Percentiles rank a stretch among this genome's conserved stretches.
Conservation (phyloP, 2,797 vertebrate genomes). For the Fundulus diaphanus region DNA sequence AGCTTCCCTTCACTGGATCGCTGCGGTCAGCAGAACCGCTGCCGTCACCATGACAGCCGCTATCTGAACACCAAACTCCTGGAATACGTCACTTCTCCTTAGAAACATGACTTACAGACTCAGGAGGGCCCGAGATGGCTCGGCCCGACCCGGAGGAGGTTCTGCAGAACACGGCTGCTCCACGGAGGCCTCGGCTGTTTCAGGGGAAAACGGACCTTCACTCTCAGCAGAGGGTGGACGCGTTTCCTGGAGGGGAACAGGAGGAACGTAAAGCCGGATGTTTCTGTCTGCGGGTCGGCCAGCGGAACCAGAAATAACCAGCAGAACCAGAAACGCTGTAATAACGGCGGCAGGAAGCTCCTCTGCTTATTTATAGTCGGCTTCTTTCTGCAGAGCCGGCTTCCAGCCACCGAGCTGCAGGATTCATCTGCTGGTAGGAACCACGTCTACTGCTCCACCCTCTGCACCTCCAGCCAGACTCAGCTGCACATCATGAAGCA, state of each 20-base stretch:
- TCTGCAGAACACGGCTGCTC: no score
- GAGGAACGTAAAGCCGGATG: slow-evolving; percentile 36
- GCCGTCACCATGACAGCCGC: background rate
- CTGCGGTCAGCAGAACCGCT: background rate
- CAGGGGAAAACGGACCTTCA: background rate
- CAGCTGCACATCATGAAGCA: no score
- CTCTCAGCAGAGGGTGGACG: background rate
- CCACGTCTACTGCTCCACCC: no score
- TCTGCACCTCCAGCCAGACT: no score
- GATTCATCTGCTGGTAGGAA: no score
- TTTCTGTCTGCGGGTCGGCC: slow-evolving; percentile 34
- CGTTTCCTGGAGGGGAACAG: slow-evolving; percentile 11
- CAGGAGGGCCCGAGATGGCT: no score
- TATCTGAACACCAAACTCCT: no score
- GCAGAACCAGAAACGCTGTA: slow-evolving; percentile 19
- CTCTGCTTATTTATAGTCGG: background rate
- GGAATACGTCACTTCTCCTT: background rate
- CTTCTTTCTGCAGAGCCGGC: no score
- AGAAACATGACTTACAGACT: no score
- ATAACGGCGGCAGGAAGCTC: slow-evolving; percentile 34
- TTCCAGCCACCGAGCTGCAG: no score
- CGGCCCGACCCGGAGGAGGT: no score
- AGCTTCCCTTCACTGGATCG: slow-evolving; percentile 13
- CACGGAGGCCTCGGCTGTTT: no score
- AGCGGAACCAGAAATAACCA: slow-evolving; percentile 53